These are phyloP conservation scores for Oscheius sp. DNA, from an alignment of 2,888 invertebrate species.

Conservation along the genomic window DNA sequence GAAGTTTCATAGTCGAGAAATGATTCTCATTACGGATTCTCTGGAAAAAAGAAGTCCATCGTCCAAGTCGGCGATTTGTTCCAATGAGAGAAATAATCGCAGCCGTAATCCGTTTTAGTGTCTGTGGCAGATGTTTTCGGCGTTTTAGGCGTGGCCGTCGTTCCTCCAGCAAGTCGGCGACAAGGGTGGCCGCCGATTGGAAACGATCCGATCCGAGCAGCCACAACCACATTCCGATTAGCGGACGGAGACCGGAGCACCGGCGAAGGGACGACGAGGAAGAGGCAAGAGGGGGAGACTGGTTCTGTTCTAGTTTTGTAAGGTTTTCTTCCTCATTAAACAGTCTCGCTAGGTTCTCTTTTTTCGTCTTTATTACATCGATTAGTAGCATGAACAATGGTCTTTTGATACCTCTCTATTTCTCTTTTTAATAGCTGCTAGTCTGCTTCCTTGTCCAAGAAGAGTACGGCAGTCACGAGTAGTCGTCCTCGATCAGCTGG, in stretches of 20 bases:
- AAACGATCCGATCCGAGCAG: slow-evolving; percentile 37
- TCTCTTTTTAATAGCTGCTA: too few species aligned
- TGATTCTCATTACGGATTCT: background rate
- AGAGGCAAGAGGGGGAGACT: background rate
- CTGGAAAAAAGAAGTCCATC: background rate
- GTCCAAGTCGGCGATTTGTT: background rate
- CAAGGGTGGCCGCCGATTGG: slow-evolving; percentile 30
- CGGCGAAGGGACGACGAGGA: background rate
- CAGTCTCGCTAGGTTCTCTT: too few species aligned
- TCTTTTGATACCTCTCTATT: background rate
- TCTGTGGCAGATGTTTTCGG: slow-evolving; percentile 29
- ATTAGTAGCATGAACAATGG: background rate
- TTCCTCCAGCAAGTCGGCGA: slow-evolving; percentile 27
- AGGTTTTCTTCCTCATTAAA: too few species aligned
- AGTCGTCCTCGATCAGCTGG: slow-evolving; percentile 18
- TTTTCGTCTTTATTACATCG: background rate
- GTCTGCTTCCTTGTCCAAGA: background rate
- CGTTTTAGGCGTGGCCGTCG: slow-evolving; percentile 29
- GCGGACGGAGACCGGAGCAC: slow-evolving; percentile 16
- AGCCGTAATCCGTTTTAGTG: slow-evolving; percentile 13
- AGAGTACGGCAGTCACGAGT: background rate
- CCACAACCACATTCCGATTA: slow-evolving; percentile 37
- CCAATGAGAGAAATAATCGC: slow-evolving; percentile 9
- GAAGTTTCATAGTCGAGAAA: background rate
- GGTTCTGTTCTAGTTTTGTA: background rate